These are phyloP conservation scores for Narcine bancroftii DNA, from an alignment of 2,113 vertebrate species.

Conservation along the genomic window DNA sequence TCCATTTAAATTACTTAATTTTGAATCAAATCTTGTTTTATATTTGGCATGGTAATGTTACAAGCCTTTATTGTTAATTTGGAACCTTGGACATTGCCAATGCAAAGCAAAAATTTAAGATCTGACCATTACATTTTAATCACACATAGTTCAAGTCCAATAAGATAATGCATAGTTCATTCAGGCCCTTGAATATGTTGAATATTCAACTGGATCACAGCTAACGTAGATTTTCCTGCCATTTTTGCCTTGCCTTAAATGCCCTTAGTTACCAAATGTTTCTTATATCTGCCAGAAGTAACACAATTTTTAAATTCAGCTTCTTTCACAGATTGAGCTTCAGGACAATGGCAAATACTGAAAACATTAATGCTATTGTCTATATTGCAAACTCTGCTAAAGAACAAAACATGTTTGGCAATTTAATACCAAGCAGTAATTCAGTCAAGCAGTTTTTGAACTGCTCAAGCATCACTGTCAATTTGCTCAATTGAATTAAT, in stretches of 20 bases:
- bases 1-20: background rate
- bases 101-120: background rate
- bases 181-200: background rate
- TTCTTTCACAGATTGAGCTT: background rate
- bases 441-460: background rate
- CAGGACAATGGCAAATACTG: background rate
- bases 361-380: background rate
- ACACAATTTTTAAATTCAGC: background rate
- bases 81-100: background rate
- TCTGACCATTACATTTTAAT: background rate
- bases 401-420: background rate
- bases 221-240: background rate
- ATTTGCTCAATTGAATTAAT: background rate
- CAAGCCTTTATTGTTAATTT: background rate
- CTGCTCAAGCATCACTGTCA: constrained; percentile 18
- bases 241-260: background rate
- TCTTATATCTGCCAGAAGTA: background rate
- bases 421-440: background rate
- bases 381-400: background rate
- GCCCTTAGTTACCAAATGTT: background rate
- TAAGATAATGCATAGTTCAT: background rate
- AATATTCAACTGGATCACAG: background rate
- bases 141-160: background rate
- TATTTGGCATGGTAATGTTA: background rate
- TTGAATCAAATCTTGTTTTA: background rate